Evolutionary conservation across 2,113 vertebrate species (phyloP), one percentile per base, ranked within the genome.

Genomic region (Gallinago undulata): DNA sequence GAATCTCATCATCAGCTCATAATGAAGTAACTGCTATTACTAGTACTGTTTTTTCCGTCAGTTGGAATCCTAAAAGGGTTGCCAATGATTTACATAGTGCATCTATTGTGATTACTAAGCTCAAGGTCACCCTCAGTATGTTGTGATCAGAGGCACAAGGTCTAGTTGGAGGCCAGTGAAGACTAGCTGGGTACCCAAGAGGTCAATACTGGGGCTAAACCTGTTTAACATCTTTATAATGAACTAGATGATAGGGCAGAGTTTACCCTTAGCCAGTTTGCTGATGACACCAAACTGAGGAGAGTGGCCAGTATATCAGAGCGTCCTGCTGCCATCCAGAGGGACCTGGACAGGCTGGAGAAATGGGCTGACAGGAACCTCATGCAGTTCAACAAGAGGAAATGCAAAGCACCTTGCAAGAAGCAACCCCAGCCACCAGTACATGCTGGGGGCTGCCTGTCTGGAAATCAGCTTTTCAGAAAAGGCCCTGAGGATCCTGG

Each of bases 361-460:
- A 56, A 55, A 23, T 9, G 17, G 55, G 45, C 27, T 7, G 11
- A 14, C 33, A 27, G 22, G 6, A 48, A 11, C 22, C 5, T 75
- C 24, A 24, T 30, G 8, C 11, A 19, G 35, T 50, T 59, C 14
- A 28, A 1, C 35, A 60, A 37, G 35, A 37, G 35, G 35, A 37
- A 37, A 37, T 37, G 35, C 35, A 37, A 37, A 37, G 35, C 35
- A 37, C 35, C 35, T 37, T 37, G 35, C 35, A 37, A 56, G 47
- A 23, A n/a, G 27, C 51, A 53, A 6, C 37, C 10, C 11, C 25
- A 19, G 19, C 5, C 9, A 39, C n/a, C 11, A 27, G 5, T 2
- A 23, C 0, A 0, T 5, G 31, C 18, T 60, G 13, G 43, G 43
- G 30, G 10, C 37, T 5, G 15, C 50, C 50, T 25, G 30, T 2